Percentiles rank a stretch among this genome's conserved stretches.
These are phyloP conservation scores for Cenopis cana DNA, from an alignment of 2,888 invertebrate species.

Conservation along the genomic window DNA sequence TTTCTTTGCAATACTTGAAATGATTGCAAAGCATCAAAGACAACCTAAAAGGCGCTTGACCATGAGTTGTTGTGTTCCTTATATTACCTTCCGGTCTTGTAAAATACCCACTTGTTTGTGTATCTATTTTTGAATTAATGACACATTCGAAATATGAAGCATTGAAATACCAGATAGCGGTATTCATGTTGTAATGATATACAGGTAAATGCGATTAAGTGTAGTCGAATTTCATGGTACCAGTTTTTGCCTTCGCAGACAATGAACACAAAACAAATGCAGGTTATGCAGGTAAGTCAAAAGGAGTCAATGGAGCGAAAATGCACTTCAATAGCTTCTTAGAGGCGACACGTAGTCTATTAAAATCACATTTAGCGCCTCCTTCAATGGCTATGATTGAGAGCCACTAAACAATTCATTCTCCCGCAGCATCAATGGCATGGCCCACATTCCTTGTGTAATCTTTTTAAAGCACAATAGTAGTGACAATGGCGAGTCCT, in stretches of 20 bases:
- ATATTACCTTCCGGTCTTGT: background rate
- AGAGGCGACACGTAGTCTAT: slow-evolving; percentile 82
- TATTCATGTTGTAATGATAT: slow-evolving; percentile 14
- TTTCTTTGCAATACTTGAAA: too few species aligned
- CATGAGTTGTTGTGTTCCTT: background rate
- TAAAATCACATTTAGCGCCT: slow-evolving; percentile 82
- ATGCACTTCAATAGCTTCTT: slow-evolving; percentile 72
- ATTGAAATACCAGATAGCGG: background rate
- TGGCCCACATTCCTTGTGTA: slow-evolving; percentile 78
- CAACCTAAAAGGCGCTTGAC: background rate
- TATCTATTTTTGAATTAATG: background rate
- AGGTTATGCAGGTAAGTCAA: slow-evolving; percentile 72
- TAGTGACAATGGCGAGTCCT: slow-evolving; percentile 69
- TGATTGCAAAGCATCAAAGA: too few species aligned
- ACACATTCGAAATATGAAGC: background rate
- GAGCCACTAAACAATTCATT: slow-evolving; percentile 80
- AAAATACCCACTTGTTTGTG: too few species aligned
- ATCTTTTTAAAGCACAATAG: slow-evolving; percentile 78
- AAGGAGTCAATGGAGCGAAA: slow-evolving; percentile 68
- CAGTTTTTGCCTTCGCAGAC: slow-evolving; percentile 48
- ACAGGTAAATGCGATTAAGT: slow-evolving; percentile 36
- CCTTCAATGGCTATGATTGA: slow-evolving; percentile 81
- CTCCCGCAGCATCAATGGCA: slow-evolving; percentile 72
- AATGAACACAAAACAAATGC: slow-evolving; percentile 54
- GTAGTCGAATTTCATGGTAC: slow-evolving; percentile 32